phyloP scores from a whole-genome alignment of 2,888 invertebrate species.

The Xiphydria camelus region DNA sequence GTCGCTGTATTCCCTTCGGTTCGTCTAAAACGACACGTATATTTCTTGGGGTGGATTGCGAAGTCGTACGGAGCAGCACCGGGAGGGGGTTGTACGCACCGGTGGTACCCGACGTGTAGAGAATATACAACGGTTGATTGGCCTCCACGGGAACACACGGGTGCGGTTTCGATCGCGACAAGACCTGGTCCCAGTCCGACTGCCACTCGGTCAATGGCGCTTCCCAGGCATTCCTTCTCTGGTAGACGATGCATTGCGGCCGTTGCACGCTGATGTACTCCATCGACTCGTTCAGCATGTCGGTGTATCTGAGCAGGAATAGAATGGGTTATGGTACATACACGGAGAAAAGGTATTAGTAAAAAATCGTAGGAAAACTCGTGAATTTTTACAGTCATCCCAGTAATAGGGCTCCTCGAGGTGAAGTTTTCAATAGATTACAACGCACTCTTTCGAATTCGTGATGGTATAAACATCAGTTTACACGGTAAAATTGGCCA shows the following conservation, averaged over 20 bases:
- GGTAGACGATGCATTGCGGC: constrained; percentile 83
- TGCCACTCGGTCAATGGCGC: constrained; percentile 70
- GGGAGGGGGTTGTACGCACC: too few species aligned
- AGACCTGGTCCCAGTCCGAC: constrained; percentile 76
- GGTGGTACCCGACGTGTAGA: constrained; percentile 91
- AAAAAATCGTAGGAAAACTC: too few species aligned
- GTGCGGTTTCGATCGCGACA: constrained; percentile 68
- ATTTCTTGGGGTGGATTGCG: too few species aligned
- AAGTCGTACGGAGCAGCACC: too few species aligned
- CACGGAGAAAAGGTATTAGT: neutral
- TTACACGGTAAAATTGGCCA: too few species aligned
- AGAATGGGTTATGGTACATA: too few species aligned
- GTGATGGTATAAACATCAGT: too few species aligned
- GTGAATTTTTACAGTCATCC: too few species aligned
- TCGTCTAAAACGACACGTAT: constrained; percentile 53
- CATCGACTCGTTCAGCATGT: constrained; percentile 81
- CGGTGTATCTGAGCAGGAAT: constrained; percentile 73
- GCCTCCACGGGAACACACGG: constrained; percentile 86
- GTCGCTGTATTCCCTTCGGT: constrained; percentile 83
- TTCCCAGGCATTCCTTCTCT: constrained; percentile 71
- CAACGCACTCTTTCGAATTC: too few species aligned
- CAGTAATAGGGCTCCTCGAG: too few species aligned
- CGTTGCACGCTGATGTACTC: constrained; percentile 69
- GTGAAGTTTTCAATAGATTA: too few species aligned
- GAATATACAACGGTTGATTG: constrained; percentile 86